Evolutionary conservation across 2,797 vertebrate genomes (phyloP), one percentile per base, ranked within the genome.

Genomic region (Melanotaenia boesemani): DNA sequence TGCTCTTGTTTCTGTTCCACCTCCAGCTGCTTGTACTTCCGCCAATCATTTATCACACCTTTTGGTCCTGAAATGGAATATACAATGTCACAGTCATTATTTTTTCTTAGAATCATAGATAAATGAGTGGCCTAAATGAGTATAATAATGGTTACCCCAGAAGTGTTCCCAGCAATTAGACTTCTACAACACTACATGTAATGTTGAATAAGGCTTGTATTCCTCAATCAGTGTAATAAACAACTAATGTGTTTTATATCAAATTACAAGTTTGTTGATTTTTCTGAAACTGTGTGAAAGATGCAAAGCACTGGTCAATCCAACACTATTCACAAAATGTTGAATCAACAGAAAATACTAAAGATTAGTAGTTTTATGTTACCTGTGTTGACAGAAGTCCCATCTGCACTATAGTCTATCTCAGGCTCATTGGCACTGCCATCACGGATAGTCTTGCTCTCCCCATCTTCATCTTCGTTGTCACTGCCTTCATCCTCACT

Each of bases 31-130:
- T 99, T 99, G 84, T 95, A 99, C 70, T 97, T 97, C 44, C 98
- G 91, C 98, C 98, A 99, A 88, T 99, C 98, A 26, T 99, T 97
- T 77, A 99, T 97, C 76, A 99, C 98, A 5, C 98, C 98, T 89
- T 99, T 99, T 10, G 98, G 98, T 79, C 98, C 97, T 99, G 87
- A 0, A 34, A 67, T 20, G 55, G 8, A 81, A 76, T 0, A 75
- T 11, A 15, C 18, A 57, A 1, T 16, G 16, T 59, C 5, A 63
- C 37, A 5, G 3, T 32, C 5, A 15, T n/a, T 12, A 2, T 39
- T 41, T 37, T 58, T 52, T 34, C 1, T 63, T 22, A 52, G 11
- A 22, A 57, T 44, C 2, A 30, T 16, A 15, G 30, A 24, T 9
- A 5, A 16, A 9, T 15, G 7, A 41, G 9, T 13, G 5, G 12